Evolutionary conservation across 2,797 vertebrate genomes (phyloP).

Genomic region (Galaxias olidus): DNA sequence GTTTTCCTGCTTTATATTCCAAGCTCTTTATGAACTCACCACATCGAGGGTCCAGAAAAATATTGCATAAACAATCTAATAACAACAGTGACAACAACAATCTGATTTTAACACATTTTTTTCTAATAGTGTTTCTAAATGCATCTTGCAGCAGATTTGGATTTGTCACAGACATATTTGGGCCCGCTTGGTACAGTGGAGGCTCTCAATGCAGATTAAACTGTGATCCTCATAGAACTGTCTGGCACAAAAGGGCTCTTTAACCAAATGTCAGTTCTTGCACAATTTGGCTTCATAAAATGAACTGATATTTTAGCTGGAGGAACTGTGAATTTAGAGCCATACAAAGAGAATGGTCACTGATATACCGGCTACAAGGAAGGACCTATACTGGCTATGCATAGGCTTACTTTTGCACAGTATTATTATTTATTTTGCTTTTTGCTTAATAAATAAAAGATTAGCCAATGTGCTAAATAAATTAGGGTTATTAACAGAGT

Average conservation of each 20-base stretch:
- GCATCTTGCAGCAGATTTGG: constrained; percentile 43
- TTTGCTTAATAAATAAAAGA: no score
- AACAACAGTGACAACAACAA: no score
- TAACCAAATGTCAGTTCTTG: constrained; percentile 1
- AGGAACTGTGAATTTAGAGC: no score
- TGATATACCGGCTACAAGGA: no score
- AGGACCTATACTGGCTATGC: no score
- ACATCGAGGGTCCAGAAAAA: constrained; percentile 42
- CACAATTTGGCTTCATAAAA: not conserved
- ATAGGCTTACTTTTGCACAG: no score
- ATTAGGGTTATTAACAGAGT: no score
- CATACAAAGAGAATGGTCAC: no score
- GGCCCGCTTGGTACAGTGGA: constrained; percentile 38
- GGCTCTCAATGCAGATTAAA: constrained; percentile 11
- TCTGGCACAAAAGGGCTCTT: constrained; percentile 1
- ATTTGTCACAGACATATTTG: constrained; percentile 41
- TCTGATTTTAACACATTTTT: constrained; percentile 55
- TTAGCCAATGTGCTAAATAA: no score
- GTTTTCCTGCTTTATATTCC: constrained; percentile 48
- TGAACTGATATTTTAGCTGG: no score
- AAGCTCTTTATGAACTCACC: constrained; percentile 44
- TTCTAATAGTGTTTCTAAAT: constrained; percentile 44
- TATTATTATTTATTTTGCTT: no score
- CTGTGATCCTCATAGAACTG: constrained; percentile 25
- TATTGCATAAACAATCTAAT: constrained; percentile 56